Base-by-base conservation (phyloP, 2,797 vertebrate genomes). In the Cygnus olor region DNA sequence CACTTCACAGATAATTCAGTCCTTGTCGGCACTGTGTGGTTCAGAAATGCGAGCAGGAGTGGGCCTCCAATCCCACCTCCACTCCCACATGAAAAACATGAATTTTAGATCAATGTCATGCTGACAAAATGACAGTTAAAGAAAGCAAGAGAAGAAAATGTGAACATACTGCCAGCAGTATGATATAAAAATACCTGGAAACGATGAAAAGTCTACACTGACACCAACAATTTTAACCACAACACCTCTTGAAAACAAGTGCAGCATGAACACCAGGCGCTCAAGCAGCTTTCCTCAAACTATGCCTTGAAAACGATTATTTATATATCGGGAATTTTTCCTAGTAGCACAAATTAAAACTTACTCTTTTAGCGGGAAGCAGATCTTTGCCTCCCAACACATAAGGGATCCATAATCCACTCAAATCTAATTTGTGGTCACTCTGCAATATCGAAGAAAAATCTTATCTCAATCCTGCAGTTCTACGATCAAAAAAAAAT, bases 21-120 rank as follows among this genome's bases (percentile, higher is more conserved):
- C 64, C 83, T 57, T 70, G 85, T 32, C 80, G 89, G 53, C 80
- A 28, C 47, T 63, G 32, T 77, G 73, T 70, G 18, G 16, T 51
- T 73, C 88, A 78, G 74, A 95, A 94, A 82, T 8, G 60, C 15
- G 76, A 54, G 19, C 66, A 71, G 84, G 56, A 57, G 56, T 32
- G 82, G 80, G 90, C 82, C 88, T 93, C 65, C 84, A 85, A 87
- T 32, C 77, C 90, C 91, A 19, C 51, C 87, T 91, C 84, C 89
- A 36, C 66, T 94, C 82, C 95, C n/a, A 28, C 69, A 20, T 3
- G 30, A 86, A 66, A 84, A 73, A 4, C 73, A n/a, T 7, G 40
- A 80, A 76, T 83, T 60, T 89, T 83, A 91, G 65, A 89, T 78
- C 47, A 57, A n/a, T 27, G 83, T 42, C 93, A n/a, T 9, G 58